Base-by-base conservation (phyloP, 2,113 vertebrate species). In the Vanacampus margaritifer region DNA sequence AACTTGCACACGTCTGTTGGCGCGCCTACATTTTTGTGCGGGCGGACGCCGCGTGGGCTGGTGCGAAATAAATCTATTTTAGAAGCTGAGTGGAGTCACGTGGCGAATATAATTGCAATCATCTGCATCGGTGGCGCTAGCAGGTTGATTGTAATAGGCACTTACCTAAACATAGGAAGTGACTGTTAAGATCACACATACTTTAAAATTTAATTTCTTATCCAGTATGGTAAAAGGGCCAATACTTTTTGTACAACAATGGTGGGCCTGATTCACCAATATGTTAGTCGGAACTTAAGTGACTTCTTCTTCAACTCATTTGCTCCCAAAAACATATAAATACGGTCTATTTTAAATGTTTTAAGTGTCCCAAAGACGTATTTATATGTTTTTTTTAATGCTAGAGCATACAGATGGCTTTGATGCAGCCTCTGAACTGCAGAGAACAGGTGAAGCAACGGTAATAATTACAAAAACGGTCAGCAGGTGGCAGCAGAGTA, bases 21-120 rank as follows among this genome's bases (percentile, higher is more conserved):
- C 71, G 72, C 13, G 57, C 57, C 63, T 74, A 68, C 50, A 50
- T 76, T 11, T 71, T 51, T 67, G 75, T 37, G 36, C 75, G 74
- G 73, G 74, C 64, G 67, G 80, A 74, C 62, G 45, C 66, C 61
- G 84, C 36, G 81, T 89, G 82, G 89, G 89, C 74, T 79, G 80
- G 71, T 83, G 79, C 83, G 87, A 87, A 85, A 87, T 79, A 77
- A 73, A 84, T 84, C 87, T 88, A 89, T 90, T 91, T 88, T 77
- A 71, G 82, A 74, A 72, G 50, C 43, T 54, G 77, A 83, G 73
- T 82, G 86, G 79, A 73, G 80, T 78, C 79, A 75, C 45, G 51
- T 68, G 69, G 79, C 77, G 74, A 59, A 43, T 87, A 72, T 89
- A 89, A 91, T 92, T 89, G 87, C 76, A 79, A 78, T 84, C 79